Evolutionary conservation across 2,113 vertebrate species (phyloP).

Genomic region (Lycaon pictus): DNA sequence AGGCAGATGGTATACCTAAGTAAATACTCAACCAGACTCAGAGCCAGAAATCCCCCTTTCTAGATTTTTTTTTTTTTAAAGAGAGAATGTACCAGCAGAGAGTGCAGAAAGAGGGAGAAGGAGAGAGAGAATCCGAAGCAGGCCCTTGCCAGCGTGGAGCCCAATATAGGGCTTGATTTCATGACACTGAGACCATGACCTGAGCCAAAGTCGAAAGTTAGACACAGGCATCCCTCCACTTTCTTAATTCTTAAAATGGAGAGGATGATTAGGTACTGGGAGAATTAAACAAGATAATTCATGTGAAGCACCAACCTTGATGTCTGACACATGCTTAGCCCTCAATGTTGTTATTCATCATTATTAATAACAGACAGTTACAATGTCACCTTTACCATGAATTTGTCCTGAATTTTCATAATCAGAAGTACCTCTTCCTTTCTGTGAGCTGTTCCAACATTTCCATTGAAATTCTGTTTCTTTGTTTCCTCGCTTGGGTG

Average conservation of each 20-base stretch:
- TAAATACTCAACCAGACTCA: background rate
- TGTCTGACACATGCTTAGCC: background rate
- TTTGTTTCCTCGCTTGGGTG: background rate
- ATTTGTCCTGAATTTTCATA: background rate
- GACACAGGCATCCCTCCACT: background rate
- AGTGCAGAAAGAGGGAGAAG: background rate
- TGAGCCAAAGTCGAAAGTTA: background rate
- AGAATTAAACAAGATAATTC: background rate
- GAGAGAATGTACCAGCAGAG: background rate
- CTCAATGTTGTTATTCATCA: background rate
- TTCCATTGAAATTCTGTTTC: background rate
- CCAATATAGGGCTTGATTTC: background rate
- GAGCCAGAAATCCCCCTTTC: background rate
- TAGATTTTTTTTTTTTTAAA: background rate
- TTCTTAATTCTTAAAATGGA: background rate
- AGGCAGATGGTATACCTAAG: background rate
- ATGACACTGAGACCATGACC: background rate
- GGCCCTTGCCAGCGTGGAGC: background rate
- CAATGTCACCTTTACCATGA: background rate
- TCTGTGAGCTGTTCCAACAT: background rate
- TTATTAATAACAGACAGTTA: background rate
- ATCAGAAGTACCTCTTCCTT: background rate
- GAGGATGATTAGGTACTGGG: background rate
- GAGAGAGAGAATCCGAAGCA: background rate
- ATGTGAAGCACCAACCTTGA: accelerated